Conservation (phyloP, 2,113 vertebrate species). For the Prietella phreatophila region DNA sequence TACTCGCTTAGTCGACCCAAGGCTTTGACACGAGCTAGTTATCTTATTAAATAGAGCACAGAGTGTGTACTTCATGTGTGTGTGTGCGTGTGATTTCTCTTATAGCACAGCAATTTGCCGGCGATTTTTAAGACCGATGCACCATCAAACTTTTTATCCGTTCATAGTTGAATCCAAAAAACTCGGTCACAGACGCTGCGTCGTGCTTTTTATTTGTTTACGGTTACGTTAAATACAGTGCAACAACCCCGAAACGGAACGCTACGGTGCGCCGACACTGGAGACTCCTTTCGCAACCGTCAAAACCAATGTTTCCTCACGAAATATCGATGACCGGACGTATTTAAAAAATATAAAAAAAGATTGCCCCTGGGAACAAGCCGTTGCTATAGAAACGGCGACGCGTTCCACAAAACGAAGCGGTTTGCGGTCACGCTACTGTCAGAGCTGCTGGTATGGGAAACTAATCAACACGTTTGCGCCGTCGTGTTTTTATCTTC, state of each 20-base stretch:
- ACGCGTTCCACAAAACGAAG: background rate
- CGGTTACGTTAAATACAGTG: no score
- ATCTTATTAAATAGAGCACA: constrained; percentile 5
- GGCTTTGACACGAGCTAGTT: constrained; percentile 34
- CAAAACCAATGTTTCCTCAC: background rate
- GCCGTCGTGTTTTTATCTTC: background rate
- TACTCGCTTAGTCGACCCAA: background rate
- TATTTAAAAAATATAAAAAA: no score
- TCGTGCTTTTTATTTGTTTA: no score
- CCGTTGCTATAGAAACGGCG: background rate
- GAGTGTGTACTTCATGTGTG: background rate
- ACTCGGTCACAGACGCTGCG: no score
- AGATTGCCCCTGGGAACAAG: background rate
- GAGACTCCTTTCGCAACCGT: background rate
- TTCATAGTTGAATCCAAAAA: background rate
- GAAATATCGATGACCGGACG: background rate
- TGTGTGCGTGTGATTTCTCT: background rate
- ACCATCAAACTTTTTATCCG: background rate
- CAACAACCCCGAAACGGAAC: background rate
- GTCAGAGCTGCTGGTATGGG: no score
- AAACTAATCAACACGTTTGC: no score
- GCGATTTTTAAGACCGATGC: no score
- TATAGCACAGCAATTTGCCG: background rate
- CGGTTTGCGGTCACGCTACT: no score
- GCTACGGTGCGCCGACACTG: background rate